Percentiles rank a stretch among this genome's conserved stretches.
Evolutionary conservation across 2,797 vertebrate genomes (phyloP).

Genomic region (Acestrorhynchus altus): DNA sequence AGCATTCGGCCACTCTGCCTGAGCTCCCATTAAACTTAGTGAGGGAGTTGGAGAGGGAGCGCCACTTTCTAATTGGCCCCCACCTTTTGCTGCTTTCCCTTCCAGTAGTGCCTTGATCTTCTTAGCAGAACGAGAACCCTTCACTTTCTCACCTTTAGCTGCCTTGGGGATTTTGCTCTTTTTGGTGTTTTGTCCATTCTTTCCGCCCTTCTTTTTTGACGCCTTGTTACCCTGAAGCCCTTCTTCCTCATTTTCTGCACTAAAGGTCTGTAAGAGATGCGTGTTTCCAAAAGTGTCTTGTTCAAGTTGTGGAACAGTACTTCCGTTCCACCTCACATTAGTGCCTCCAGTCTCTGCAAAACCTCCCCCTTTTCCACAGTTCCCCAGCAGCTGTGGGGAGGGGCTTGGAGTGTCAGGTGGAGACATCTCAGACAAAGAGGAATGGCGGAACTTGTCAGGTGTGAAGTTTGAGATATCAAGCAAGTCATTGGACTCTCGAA

Average conservation of each 20-base stretch:
- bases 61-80: conserved; percentile 76
- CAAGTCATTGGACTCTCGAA: conserved; percentile 97
- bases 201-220: conserved; percentile 56
- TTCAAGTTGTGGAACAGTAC: conserved; percentile 66
- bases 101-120: conserved; percentile 89
- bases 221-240: conserved; percentile 37
- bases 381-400: conserved; percentile 91
- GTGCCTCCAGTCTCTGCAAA: conserved; percentile 85
- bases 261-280: conserved; percentile 94
- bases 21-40: conserved; percentile 49
- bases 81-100: conserved; percentile 87
- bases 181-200: conserved; percentile 83
- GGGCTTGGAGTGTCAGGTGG: conserved; percentile 97
- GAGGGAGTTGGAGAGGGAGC: conserved; percentile 64
- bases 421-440: conserved; percentile 95
- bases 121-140: conserved; percentile 89
- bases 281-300: conserved; percentile 84
- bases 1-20: conserved; percentile 83
- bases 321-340: conserved; percentile 91
- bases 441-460: conserved; percentile 98
- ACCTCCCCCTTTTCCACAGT: conserved; percentile 83
- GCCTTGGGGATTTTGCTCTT: conserved; percentile 89
- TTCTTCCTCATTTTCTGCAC: conserved; percentile 89
- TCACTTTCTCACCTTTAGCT: conserved; percentile 91
- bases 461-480: conserved; percentile 99